Base-by-base conservation (phyloP, 2,888 invertebrate species). In the Aphodius sticticus region DNA sequence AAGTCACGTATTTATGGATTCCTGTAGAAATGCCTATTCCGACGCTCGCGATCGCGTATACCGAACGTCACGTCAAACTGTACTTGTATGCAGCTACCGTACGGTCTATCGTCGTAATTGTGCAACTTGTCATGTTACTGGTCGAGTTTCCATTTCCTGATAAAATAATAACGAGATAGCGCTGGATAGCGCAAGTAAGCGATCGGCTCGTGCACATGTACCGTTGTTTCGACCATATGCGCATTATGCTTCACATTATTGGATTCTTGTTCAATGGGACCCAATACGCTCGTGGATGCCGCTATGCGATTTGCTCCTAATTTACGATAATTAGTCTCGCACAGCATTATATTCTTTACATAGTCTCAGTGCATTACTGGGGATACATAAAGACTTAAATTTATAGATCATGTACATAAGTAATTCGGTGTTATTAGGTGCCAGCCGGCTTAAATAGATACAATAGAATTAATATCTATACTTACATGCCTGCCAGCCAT, bases 131-230 rank as follows among this genome's bases (percentile, higher is more conserved):
- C 36, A 36, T 36, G 74, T 74, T 26, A 74, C 74, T n/a, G 36
- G 26, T 37, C 74, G 36, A 26, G 74, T 74, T 26, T 74, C n/a
- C 74, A 26, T 26, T 74, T 74, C 74, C 74, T 74, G 26, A 74
- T 74, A 74, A 74, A 74, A 74, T 74, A 74, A 16, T 74, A 74
- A 74, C 74, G 74, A 36, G 53, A 53, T 53, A 12, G 38, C 38
- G n/a, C n/a, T n/a, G n/a, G n/a, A n/a, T 38, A 38, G 53, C 53
- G 53, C 53, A 53, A 53, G 26, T 26, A 26, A 26, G 26, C 26
- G 53, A 53, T 53, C 53, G 53, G 53, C 53, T 53, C 53, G 53
- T 53, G 53, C 53, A 53, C 53, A 53, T 53, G 53, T 53, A 53
- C 53, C 53, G 53, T 53, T 53, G 53, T 53, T 53, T 1, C 53